These are phyloP conservation scores for Microtus richardsoni DNA, from an alignment of 2,113 vertebrate genomes.

Conservation along the genomic window DNA sequence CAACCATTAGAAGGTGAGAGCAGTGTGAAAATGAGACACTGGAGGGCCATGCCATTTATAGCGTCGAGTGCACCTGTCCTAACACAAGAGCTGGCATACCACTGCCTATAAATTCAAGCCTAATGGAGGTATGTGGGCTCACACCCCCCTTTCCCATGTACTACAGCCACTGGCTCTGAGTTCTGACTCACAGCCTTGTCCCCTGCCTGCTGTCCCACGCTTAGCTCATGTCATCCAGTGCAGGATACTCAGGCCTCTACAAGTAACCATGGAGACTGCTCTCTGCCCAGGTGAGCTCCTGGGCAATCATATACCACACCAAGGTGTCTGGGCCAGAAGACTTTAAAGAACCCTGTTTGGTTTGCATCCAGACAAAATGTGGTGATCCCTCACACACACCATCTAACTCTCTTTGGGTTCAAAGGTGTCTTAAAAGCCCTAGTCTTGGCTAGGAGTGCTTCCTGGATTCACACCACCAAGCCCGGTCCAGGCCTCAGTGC, in stretches of 20 bases:
- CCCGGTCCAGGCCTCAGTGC: neutral
- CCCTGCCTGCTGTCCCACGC: accelerated
- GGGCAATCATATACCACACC: neutral
- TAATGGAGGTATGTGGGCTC: too few species aligned
- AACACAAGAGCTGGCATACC: neutral
- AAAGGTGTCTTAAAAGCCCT: neutral
- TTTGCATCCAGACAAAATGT: neutral
- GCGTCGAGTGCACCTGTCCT: accelerated
- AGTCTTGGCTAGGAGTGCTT: neutral
- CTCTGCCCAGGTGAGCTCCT: neutral
- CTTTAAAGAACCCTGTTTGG: neutral
- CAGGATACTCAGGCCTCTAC: neutral
- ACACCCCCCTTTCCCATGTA: too few species aligned
- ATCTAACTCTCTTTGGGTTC: neutral
- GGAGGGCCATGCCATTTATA: too few species aligned
- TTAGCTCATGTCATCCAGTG: neutral
- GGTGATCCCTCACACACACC: too few species aligned
- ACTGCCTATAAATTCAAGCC: neutral
- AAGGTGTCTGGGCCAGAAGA: neutral
- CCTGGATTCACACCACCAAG: neutral
- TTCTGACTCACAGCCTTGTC: neutral
- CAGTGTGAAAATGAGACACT: neutral
- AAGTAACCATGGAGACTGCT: neutral
- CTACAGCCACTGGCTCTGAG: neutral
- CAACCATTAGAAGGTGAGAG: neutral